Evolutionary conservation across 2,113 vertebrate genomes (phyloP), one percentile per base, ranked within the genome.

Genomic region (Leucoraja erinaceus): DNA sequence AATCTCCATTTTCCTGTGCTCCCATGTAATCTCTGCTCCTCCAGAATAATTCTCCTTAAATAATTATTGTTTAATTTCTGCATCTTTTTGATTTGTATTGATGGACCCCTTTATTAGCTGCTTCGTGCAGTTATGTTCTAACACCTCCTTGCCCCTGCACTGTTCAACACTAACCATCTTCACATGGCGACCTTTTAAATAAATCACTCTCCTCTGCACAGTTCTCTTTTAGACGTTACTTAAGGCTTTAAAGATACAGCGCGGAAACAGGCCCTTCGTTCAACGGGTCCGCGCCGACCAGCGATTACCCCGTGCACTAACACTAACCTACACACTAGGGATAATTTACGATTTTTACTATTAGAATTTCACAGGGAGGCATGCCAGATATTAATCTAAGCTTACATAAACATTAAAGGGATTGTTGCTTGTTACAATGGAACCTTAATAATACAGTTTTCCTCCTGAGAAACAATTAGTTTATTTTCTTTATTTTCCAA

Each of bases 331-430:
- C 38, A 47, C 38, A 47, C 38, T 47, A 47, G 38, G 38, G 38
- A 47, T 47, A 47, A 47, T 47, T 47, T 47, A 47, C 3, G 38
- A 47, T 47, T 47, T 47, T 47, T 47, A 47, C 38, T 47, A 47
- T 59, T 56, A 56, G 20, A 25, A 61, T 59, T 86, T 86, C 56
- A n/a, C 11, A 28, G 54, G 25, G 25, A 86, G 77, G 16, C 54
- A 88, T 28, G 14, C 28, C 83, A 59, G 83, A 63, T 88, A 88
- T 88, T 88, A 88, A 88, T 63, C 83, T 66, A 66, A 18, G 56
- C n/a, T 63, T 31, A 33, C 54, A 11, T n/a, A 31, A 88, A 88
- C 83, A 88, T 88, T 59, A 66, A 88, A 88, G 31, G 59, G 28
- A 33, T n/a, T 18, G 59, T 5, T 88, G 83, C 83, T 59, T 63